These are phyloP conservation scores for Drosophila anomelani DNA, from an alignment of 2,888 invertebrate species.

Conservation along the genomic window DNA sequence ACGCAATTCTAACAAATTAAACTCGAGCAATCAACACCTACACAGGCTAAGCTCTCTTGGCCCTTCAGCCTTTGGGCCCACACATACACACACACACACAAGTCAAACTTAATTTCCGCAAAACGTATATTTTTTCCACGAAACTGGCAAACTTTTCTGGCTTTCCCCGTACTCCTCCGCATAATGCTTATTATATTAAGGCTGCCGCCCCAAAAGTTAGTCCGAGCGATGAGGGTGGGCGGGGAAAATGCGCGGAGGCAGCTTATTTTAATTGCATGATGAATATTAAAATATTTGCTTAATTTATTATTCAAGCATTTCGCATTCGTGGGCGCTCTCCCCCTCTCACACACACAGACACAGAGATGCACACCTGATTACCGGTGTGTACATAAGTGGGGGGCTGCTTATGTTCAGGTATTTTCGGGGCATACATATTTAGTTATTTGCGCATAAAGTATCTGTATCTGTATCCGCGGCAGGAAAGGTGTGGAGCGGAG, in stretches of 20 bases:
- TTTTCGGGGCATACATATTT: conserved; percentile 56
- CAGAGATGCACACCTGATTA: conserved; percentile 33
- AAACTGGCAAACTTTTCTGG: conserved; percentile 32
- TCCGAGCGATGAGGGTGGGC: not conserved
- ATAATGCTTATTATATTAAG: conserved; percentile 73
- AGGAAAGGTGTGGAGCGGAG: conserved; percentile 3
- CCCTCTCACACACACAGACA: conserved; percentile 19
- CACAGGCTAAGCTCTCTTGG: conserved; percentile 40
- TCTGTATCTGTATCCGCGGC: conserved; percentile 12
- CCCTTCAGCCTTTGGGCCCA: conserved; percentile 7
- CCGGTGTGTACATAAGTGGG: conserved; percentile 29
- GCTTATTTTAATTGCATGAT: conserved; percentile 83
- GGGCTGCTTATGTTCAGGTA: conserved; percentile 30
- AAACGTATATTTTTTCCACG: conserved; percentile 61
- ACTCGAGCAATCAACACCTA: conserved; percentile 80
- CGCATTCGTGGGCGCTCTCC: conserved; percentile 44
- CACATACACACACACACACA: conserved; percentile 2
- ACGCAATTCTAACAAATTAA: conserved; percentile 78
- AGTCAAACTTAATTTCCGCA: conserved; percentile 74
- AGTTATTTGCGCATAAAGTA: conserved; percentile 70
- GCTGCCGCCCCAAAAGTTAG: conserved; percentile 51
- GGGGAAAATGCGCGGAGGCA: conserved; percentile 33
- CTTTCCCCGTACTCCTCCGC: conserved; percentile 28
- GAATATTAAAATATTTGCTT: conserved; percentile 82
- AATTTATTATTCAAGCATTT: conserved; percentile 80